These are phyloP conservation scores for Spodoptera frugiperda DNA, from an alignment of 1,140 invertebrate genomes.

Conservation along the genomic window DNA sequence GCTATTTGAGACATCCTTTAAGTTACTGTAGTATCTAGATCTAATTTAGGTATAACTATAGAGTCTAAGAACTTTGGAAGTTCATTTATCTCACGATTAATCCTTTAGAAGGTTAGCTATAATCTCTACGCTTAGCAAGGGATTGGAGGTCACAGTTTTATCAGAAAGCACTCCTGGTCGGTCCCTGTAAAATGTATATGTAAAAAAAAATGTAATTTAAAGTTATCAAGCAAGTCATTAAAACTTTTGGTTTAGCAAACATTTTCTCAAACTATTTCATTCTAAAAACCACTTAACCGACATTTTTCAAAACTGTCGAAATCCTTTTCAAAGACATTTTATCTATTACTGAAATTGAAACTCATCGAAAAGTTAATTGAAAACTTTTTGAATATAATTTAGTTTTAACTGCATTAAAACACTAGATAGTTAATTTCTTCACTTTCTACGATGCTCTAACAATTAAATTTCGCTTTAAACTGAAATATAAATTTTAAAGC, in stretches of 20 bases:
- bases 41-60: no score
- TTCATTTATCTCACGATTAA: no score
- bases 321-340: not conserved
- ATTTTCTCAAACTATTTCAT: not conserved
- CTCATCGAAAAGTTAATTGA: constrained; percentile 24
- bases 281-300: not conserved
- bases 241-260: no score
- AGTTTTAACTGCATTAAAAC: not conserved
- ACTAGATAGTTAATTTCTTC: constrained; percentile 16
- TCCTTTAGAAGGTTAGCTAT: no score
- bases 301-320: not conserved
- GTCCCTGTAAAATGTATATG: no score
- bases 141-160: no score
- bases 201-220: no score
- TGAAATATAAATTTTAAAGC: constrained; percentile 5
- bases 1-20: not conserved
- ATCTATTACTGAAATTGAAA: not conserved
- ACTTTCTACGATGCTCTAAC: not conserved
- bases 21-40: no score
- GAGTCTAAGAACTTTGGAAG: no score
- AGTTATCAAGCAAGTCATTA: no score
- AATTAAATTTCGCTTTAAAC: not conserved
- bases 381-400: not conserved
- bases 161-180: no score
- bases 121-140: no score